Evolutionary conservation across 2,797 vertebrate species (phyloP).

Genomic region (Tadarida brasiliensis): DNA sequence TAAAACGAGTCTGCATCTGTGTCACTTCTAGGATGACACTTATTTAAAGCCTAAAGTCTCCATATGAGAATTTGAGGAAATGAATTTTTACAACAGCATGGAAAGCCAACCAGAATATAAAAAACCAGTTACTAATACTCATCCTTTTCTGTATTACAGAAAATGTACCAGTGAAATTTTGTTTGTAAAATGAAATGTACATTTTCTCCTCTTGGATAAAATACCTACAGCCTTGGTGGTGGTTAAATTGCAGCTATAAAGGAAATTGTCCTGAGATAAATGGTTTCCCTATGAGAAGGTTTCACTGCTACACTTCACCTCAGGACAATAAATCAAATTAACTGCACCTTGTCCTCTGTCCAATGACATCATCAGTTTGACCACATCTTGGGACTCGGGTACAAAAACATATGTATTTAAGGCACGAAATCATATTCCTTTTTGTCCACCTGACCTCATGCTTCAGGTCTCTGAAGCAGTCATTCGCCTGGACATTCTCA

Average conservation of each 20-base stretch:
- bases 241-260: conserved; percentile 90
- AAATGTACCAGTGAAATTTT: conserved; percentile 80
- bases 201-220: conserved; percentile 87
- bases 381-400: conserved; percentile 87
- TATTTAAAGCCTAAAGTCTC: conserved; percentile 31
- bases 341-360: conserved; percentile 90
- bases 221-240: conserved; percentile 86
- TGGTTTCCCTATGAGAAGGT: conserved; percentile 89
- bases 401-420: conserved; percentile 88
- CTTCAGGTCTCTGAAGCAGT: conserved; percentile 79
- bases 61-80: conserved; percentile 22
- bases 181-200: conserved; percentile 83
- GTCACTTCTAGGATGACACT: neutral
- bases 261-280: conserved; percentile 90
- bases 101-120: conserved; percentile 64
- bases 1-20: conserved; percentile 41
- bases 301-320: conserved; percentile 88
- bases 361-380: conserved; percentile 90
- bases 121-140: conserved; percentile 71
- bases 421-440: conserved; percentile 87
- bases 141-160: conserved; percentile 76
- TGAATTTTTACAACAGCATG: conserved; percentile 34
- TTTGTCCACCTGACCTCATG: conserved; percentile 83
- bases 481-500: conserved; percentile 84
- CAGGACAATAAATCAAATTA: conserved; percentile 91